Evolutionary conservation across 2,888 invertebrate genomes (phyloP), one percentile per base, ranked within the genome.

Genomic region (Archaeoteleia sp.): DNA sequence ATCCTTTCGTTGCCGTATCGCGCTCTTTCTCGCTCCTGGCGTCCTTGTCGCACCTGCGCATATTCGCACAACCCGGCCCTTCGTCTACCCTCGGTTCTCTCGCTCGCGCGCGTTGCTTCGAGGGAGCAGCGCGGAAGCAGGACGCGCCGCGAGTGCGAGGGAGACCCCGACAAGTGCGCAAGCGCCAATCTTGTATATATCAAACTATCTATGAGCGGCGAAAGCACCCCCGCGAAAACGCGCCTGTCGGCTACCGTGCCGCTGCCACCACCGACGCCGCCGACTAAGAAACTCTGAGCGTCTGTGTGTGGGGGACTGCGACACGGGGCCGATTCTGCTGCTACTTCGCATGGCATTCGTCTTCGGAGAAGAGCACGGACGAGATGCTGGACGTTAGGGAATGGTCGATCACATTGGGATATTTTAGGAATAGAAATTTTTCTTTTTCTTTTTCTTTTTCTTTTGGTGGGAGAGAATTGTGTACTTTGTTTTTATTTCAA

Each of bases 51-150:
- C 46, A 53, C 53, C 7, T 17, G 35, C 39, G 53, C 20, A 5
- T 4, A 20, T 20, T 20, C 20, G 20, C 20, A 5, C 5, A 20
- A 68, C 61, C 68, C 68, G 62, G 55, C 70, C 54, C 39, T 25
- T 65, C 67, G 62, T 73, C 73, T 20, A 69, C 49, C 65, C 32
- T 35, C 45, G 58, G 54, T 53, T 58, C 66, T 37, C 70, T 40
- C 17, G 27, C 39, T 45, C 49, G 63, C 70, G 66, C 62, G 46
- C 60, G 62, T 58, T 8, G 17, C 46, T 25, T 42, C 5, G 7
- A 29, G 40, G 14, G 42, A 17, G 13, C 32, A 2, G 32, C 40
- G 32, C 45, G 25, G 12, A 20, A 39, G 25, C 23, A 25, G 54
- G 15, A 6, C 15, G 37, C 37, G 6, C 12, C n/a, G 34, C n/a